Base-by-base conservation (phyloP, 2,797 vertebrate species). In the Thunnus albacares region DNA sequence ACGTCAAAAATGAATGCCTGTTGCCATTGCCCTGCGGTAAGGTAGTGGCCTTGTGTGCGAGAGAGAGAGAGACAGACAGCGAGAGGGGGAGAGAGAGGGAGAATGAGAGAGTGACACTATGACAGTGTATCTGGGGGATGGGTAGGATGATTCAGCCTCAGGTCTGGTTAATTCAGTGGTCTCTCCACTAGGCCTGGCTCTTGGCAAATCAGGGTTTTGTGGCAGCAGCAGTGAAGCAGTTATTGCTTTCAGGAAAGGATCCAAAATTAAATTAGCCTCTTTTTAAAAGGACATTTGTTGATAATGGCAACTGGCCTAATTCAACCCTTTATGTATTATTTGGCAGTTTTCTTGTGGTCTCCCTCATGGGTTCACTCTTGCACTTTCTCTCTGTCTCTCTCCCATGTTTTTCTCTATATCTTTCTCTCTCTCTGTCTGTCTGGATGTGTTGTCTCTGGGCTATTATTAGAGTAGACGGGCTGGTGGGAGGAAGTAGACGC, bases 391-490 rank as follows among this genome's bases (percentile, higher is more conserved):
- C 69, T 7, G 41, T 87, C 82, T 92, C 85, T 85, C 80, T 84
- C 87, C 63, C 87, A 80, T 82, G 56, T 77, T 79, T 84, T 67
- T 87, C 80, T 89, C 83, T 72, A 74, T 85, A 74, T 92, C 83
- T 84, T 84, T 81, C 85, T 90, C 89, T 93, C 71, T 62, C 88
- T 92, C 90, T 91, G 80, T 94, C 89, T 92, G 92, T 92, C 90
- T 95, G 87, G 89, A 92, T 92, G 84, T 90, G 86, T 94, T 94
- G 94, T 95, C 94, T 95, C 87, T 89, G 77, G 94, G 90, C 91
- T 95, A 95, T 96, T 96, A 95, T 95, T 96, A 94, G 93, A 96
- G 92, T 91, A 95, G 95, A 96, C 94, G 91, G 87, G 88, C 92
- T 92, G 89, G 94, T 95, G 94, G 95, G 95, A 95, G 94, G 94